These are phyloP conservation scores for Plagodis pulveraria DNA, from an alignment of 2,888 invertebrate species.

Conservation along the genomic window DNA sequence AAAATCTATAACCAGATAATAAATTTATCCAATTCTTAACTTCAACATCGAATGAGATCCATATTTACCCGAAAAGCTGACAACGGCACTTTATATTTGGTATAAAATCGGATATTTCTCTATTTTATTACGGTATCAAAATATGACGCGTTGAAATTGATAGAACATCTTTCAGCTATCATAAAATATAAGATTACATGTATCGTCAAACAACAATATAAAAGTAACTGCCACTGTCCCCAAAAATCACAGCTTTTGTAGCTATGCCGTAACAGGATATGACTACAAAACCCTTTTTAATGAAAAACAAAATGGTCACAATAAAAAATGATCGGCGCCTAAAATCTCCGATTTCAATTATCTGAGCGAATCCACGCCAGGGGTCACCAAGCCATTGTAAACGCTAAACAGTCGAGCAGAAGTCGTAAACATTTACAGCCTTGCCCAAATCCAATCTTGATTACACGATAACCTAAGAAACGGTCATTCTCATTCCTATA, in stretches of 20 bases:
- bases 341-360: conserved; percentile 37
- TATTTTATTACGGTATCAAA: conserved; percentile 23
- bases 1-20: too few relatives aligned
- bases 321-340: conserved; percentile 31
- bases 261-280: conserved; percentile 9
- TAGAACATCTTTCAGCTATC: conserved; percentile 9
- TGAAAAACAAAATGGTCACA: conserved; percentile 22
- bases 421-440: conserved; percentile 46
- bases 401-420: conserved; percentile 40
- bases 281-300: conserved; percentile 12
- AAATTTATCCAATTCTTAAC: too few relatives aligned
- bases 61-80: too few relatives aligned
- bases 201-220: conserved; percentile 21
- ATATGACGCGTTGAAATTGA: conserved; percentile 5
- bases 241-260: neutral
- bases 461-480: conserved; percentile 40
- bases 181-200: conserved; percentile 16
- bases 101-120: conserved; percentile 15
- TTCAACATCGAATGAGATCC: too few relatives aligned
- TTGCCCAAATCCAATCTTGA: conserved; percentile 43
- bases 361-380: conserved; percentile 19
- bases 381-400: conserved; percentile 16
- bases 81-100: too few relatives aligned
- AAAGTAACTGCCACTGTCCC: conserved; percentile 5
- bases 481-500: conserved; percentile 31